Evolutionary conservation across 2,888 invertebrate genomes (phyloP), one percentile per base, ranked within the genome.

Genomic region (Uloborus plumipes): DNA sequence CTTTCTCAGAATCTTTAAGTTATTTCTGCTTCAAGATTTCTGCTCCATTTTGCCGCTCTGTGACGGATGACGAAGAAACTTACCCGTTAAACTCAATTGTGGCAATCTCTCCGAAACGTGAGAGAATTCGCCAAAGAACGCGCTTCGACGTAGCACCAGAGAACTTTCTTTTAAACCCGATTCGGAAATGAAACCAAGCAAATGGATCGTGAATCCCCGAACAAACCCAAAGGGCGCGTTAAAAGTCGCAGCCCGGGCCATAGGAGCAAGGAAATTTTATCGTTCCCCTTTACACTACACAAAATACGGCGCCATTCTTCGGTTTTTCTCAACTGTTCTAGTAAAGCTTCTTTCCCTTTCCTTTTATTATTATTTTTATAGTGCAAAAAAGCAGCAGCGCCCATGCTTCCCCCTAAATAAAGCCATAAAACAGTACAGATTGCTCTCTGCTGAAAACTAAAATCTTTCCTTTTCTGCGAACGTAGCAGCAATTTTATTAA

Each of bases 181-280:
- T n/a, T 13, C 72, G 16, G 62, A 26, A 72, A 50, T 50, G 31
- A 62, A 69, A 69, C 69, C 76, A 53, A 53, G 61, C 53, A 76
- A 76, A 76, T 76, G 76, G 76, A 76, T 69, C 76, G 76, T 58
- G 76, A 76, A 76, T 69, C 76, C 73, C 26, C 3, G 31, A 61
- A 50, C 39, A 39, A 22, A 62, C 62, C 39, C 15, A 16, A 31
- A 31, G 39, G 31, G 39, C 55, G 61, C 16, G 31, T 50, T 59
- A 16, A 31, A 20, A 20, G 59, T 75, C 62, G 18, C 64, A 26
- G 18, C 18, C 64, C 20, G 15, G n/a, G 22, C 51, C 61, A 15
- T 47, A 39, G 49, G 26, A 53, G 62, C 51, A 47, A 39, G 26
- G 50, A 39, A 67, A 53, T 69, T 76, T 76, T 76, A 76, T 76